A percentile compares a stretch with the other conserved stretches of the same genome.
Conservation (phyloP, 2,797 vertebrate species). For the Pelodytes ibericus region DNA sequence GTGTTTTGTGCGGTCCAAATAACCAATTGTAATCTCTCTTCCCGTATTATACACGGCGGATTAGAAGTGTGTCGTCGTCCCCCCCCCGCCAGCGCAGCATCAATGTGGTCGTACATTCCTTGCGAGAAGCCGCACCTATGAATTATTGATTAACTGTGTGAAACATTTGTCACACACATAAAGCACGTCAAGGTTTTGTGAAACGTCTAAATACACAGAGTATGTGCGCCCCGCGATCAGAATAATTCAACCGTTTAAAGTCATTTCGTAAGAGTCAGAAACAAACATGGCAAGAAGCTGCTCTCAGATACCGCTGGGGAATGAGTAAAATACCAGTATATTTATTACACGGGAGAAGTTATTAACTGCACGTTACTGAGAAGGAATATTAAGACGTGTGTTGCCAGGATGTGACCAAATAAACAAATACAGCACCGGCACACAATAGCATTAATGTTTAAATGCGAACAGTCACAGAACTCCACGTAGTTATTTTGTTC, state of each 20-base stretch:
- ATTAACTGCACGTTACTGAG: too few relatives aligned
- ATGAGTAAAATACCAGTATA: slow-evolving; percentile 1
- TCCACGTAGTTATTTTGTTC: too few relatives aligned
- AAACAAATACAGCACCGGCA: too few relatives aligned
- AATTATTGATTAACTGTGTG: neutral
- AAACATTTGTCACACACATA: neutral
- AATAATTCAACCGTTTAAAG: slow-evolving; percentile 3
- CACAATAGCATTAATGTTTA: too few relatives aligned
- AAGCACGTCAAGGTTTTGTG: neutral
- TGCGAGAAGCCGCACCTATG: neutral
- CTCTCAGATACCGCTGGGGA: neutral
- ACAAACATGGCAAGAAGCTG: neutral
- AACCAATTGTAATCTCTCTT: too few relatives aligned
- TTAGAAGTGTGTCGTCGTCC: too few relatives aligned
- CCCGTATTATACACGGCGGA: too few relatives aligned
- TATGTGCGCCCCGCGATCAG: neutral
- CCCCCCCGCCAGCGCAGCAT: neutral
- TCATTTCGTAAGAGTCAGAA: neutral
- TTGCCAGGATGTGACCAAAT: too few relatives aligned
- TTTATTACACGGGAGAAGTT: too few relatives aligned
- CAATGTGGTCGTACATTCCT: neutral
- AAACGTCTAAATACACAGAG: neutral
- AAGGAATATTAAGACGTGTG: too few relatives aligned
- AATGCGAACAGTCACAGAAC: too few relatives aligned
- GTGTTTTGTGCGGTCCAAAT: too few relatives aligned